Conservation (phyloP, 2,113 vertebrate species). For the Callithrix jacchus region DNA sequence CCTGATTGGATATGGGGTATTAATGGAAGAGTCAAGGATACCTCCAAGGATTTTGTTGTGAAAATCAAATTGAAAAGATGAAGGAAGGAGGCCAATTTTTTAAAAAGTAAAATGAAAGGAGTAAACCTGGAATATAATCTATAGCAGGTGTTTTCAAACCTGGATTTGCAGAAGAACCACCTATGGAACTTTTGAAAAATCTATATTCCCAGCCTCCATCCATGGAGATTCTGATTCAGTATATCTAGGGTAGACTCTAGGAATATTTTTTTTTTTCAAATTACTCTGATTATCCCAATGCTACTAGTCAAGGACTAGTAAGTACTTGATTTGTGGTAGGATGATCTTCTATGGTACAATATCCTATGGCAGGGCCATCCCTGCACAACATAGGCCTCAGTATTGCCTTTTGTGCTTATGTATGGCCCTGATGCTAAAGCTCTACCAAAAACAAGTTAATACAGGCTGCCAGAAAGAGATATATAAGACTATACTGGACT, state of each 20-base stretch:
- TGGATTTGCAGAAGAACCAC: background rate
- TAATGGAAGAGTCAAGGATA: background rate
- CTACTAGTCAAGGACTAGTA: background rate
- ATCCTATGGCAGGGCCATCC: background rate
- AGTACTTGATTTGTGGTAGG: background rate
- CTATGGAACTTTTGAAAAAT: background rate
- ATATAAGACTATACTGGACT: background rate
- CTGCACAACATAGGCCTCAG: background rate
- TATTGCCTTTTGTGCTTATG: background rate
- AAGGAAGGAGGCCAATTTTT: background rate
- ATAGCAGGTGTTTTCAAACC: background rate
- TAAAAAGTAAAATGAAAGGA: background rate
- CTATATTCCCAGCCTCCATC: background rate
- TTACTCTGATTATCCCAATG: background rate
- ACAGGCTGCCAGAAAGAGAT: background rate
- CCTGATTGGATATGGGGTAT: background rate
- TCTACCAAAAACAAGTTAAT: background rate
- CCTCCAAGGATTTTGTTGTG: background rate
- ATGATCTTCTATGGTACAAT: background rate
- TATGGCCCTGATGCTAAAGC: background rate
- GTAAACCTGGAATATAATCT: background rate
- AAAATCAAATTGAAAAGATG: background rate
- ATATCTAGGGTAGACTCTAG: background rate
- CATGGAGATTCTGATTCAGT: background rate
- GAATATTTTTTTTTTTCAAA: background rate